A percentile compares a stretch with the other conserved stretches of the same genome.
Conservation (phyloP, 2,113 vertebrate genomes). For the Melozone crissalis region DNA sequence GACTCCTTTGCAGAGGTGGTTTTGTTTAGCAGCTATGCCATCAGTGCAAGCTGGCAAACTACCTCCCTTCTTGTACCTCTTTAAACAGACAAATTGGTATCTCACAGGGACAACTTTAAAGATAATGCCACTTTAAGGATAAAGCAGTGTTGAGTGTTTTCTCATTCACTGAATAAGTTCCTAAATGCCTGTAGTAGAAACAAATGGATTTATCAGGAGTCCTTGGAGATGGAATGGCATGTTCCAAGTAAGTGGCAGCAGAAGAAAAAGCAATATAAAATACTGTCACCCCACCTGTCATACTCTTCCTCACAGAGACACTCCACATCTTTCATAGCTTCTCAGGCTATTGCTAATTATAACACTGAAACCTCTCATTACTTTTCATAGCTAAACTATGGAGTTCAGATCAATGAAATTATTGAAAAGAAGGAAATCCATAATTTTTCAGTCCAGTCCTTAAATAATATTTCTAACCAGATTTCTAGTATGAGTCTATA, state of each 20-base stretch:
- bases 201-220: neutral
- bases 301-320: neutral
- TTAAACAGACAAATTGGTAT: neutral
- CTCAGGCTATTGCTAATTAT: neutral
- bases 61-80: neutral
- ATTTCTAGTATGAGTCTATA: neutral
- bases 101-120: neutral
- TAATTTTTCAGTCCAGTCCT: neutral
- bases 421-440: neutral
- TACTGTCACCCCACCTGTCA: neutral
- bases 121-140: neutral
- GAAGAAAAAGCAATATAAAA: neutral
- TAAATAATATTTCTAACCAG: neutral
- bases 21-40: neutral
- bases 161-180: neutral
- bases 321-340: neutral
- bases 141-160: neutral
- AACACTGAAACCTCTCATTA: neutral
- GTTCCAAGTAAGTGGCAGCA: neutral
- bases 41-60: neutral
- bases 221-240: neutral
- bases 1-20: neutral
- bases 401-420: neutral
- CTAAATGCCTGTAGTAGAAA: neutral
- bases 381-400: neutral